Base-by-base conservation (phyloP, 2,888 invertebrate genomes). In the Cheilosia pagana region DNA sequence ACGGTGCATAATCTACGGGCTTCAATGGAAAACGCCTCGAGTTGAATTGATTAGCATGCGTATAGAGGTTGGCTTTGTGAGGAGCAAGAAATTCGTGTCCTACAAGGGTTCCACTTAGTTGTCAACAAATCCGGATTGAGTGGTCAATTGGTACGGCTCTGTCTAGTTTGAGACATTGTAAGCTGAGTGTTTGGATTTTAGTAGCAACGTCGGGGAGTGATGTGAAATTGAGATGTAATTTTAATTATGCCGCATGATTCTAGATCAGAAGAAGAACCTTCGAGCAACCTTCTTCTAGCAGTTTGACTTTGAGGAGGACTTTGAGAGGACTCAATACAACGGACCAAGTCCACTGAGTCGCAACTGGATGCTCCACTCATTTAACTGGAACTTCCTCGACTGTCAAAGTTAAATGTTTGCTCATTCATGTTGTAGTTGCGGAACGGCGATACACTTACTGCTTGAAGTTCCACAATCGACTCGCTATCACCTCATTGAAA, bases 1-100 rank as follows among this genome's bases (percentile, higher is more conserved):
- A n/a, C n/a, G n/a, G 39, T 19, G 48, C n/a, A 23, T 59, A 43
- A 45, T 45, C 57, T 31, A 55, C 79, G 79, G 74, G 74, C 74
- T 83, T 79, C 79, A 78, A n/a, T 70, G 59, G 83, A 83, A 74
- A 74, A 59, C 79, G 63, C 78, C 63, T 74, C 43, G 28, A 63
- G 78, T 35, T 57, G 59, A 74, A 79, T 79, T 83, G 83, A 83
- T 83, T 79, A 74, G 78, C 79, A 83, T 78, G 72, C 62, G 78
- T 52, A 48, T 59, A 76, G 35, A 48, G 68, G 48, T 48, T 62
- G 55, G 21, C 28, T 39, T 31, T 14, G 39, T n/a, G 50, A 57
- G 39, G 53, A 43, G n/a, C 59, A 19, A 65, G 60, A 39, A 62
- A 53, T 59, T 63, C 70, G 63, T 77, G 81, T 82, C 67, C 41